Conservation (phyloP, 2,113 vertebrate species). For the Onychostoma macrolepis region DNA sequence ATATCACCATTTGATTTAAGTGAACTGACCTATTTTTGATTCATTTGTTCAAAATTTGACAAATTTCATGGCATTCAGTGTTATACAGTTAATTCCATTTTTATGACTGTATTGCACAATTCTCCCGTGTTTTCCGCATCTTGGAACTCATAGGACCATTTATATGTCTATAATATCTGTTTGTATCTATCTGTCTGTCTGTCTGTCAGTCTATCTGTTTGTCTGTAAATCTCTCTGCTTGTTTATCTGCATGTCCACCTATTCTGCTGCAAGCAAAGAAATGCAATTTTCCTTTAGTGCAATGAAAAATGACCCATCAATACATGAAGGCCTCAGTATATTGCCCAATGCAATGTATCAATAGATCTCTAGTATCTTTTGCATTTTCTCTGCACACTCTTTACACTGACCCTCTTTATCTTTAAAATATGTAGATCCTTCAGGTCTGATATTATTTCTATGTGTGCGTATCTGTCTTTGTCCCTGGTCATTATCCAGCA, state of each 20-base stretch:
- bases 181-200: not conserved
- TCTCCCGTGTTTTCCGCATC: no score
- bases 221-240: not conserved
- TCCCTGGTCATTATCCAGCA: constrained; percentile 71
- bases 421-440: constrained; percentile 23
- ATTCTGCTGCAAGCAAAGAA: not conserved
- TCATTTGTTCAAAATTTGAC: no score
- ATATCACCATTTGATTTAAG: no score
- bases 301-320: not conserved
- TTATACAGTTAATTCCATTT: no score
- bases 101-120: no score
- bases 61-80: no score
- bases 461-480: not conserved
- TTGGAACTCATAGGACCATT: no score
- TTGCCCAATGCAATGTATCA: not conserved
- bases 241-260: not conserved
- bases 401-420: not conserved
- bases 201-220: not conserved
- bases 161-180: no score
- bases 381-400: not conserved
- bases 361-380: not conserved
- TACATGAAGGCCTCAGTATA: not conserved
- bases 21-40: no score
- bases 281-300: not conserved
- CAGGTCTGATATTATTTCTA: not conserved